These are phyloP conservation scores for Plutomurus gul DNA, from an alignment of 1,140 invertebrate species.

Conservation along the genomic window DNA sequence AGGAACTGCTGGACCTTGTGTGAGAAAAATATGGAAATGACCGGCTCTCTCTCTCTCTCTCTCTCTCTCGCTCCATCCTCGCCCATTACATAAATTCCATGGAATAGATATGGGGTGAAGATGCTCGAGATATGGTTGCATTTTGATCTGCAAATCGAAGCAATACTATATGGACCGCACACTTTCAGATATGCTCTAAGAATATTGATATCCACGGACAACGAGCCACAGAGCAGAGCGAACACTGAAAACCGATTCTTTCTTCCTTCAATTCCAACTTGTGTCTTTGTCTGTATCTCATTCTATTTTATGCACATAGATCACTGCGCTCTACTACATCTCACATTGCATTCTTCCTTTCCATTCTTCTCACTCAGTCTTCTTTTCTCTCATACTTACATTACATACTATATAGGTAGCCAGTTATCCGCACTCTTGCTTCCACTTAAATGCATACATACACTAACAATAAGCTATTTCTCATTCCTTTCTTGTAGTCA, in stretches of 20 bases:
- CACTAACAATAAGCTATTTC: too few relatives aligned
- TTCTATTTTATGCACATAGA: conserved; percentile 6
- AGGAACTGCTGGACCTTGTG: conserved; percentile 40
- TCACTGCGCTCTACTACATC: neutral
- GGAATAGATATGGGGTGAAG: conserved; percentile 53
- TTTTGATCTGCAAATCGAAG: conserved; percentile 50
- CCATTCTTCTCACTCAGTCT: neutral
- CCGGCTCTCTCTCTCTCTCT: conserved; percentile 21
- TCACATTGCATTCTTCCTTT: neutral
- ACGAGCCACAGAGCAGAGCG: neutral
- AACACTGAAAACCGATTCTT: conserved; percentile 11
- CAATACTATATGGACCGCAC: conserved; percentile 46
- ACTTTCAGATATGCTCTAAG: conserved; percentile 42
- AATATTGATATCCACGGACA: conserved; percentile 44
- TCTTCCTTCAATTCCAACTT: conserved; percentile 28
- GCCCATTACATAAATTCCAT: conserved; percentile 50
- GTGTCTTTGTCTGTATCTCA: conserved; percentile 6
- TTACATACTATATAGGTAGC: too few relatives aligned
- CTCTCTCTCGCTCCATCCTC: neutral
- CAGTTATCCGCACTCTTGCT: neutral
- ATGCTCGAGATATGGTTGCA: conserved; percentile 43
- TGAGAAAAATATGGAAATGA: conserved; percentile 53
- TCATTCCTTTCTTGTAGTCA: too few relatives aligned
- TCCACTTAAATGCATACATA: neutral
- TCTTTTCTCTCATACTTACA: conserved; percentile 1